A percentile compares a stretch with the other conserved stretches of the same genome.
These are phyloP conservation scores for Ceratothoa steindachneri DNA, from an alignment of 2,888 invertebrate genomes.

Conservation along the genomic window DNA sequence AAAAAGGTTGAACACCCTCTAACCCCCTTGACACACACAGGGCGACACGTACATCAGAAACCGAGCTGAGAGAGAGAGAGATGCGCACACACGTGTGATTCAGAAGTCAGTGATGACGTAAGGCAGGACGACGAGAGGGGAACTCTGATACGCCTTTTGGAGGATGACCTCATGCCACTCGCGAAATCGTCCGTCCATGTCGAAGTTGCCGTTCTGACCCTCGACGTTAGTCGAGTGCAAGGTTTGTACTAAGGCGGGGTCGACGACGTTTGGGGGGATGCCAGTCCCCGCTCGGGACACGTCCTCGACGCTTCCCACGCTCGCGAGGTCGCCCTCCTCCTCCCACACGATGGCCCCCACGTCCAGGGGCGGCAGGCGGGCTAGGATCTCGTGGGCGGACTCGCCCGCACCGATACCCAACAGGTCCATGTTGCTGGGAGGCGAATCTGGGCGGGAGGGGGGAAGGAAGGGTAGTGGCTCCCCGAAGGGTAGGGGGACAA, in stretches of 20 bases:
- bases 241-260: slow-evolving; percentile 60
- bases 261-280: slow-evolving; percentile 50
- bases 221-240: slow-evolving; percentile 54
- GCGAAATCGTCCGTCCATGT: slow-evolving; percentile 62
- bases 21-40: not conserved
- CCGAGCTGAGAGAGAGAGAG: too few species aligned
- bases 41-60: not conserved
- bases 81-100: slow-evolving; percentile 14
- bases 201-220: slow-evolving; percentile 57
- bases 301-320: not conserved
- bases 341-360: slow-evolving; percentile 56
- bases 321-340: slow-evolving; percentile 5
- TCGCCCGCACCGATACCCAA: slow-evolving; percentile 49
- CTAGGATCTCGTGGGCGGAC: slow-evolving; percentile 62
- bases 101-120: slow-evolving; percentile 87
- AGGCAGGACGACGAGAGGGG: slow-evolving; percentile 84
- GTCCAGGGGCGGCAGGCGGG: slow-evolving; percentile 66
- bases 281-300: not conserved
- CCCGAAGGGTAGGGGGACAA: slow-evolving; percentile 12
- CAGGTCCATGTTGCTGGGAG: slow-evolving; percentile 35
- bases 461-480: slow-evolving; percentile 7
- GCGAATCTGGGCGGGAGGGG: not conserved
- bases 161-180: slow-evolving; percentile 88
- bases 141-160: slow-evolving; percentile 68
- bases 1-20: not conserved